Conservation (phyloP, 1,140 invertebrate species). For the Orussus abietinus region DNA sequence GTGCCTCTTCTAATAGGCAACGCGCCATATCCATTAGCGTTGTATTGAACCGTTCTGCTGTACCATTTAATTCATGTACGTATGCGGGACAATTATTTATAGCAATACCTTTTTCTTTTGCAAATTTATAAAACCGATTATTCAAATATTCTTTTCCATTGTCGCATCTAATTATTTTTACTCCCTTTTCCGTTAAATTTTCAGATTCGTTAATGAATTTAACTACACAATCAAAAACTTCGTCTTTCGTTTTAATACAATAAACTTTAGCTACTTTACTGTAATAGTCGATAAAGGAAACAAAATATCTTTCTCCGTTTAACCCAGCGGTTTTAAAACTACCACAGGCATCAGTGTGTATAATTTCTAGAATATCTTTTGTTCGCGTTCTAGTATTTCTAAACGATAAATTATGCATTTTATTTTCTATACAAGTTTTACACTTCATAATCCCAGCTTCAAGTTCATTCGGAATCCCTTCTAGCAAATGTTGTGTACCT, state of each 20-base stretch:
- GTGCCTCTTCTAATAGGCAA: conserved; percentile 15
- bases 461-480: no score
- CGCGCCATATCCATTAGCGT: conserved; percentile 11
- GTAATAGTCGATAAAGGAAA: conserved; percentile 9
- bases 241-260: conserved; percentile 11
- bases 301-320: conserved; percentile 10
- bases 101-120: conserved; percentile 8
- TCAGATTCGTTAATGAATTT: conserved; percentile 16
- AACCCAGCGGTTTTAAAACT: conserved; percentile 1
- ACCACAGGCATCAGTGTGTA: conserved; percentile 14
- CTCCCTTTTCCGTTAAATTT: background rate
- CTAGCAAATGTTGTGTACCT: no score
- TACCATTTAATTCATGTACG: conserved; percentile 15
- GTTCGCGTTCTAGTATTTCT: conserved; percentile 13
- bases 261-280: conserved; percentile 9
- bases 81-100: conserved; percentile 13
- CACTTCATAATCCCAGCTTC: no score
- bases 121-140: no score
- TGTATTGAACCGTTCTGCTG: conserved; percentile 11
- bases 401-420: conserved; percentile 13
- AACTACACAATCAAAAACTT: conserved; percentile 15
- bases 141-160: conserved; percentile 3
- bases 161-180: conserved; percentile 1
- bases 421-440: conserved; percentile 10
- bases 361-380: conserved; percentile 14